Evolutionary conservation across 2,888 invertebrate species (phyloP).

Genomic region (Glaucopsyche alexis): DNA sequence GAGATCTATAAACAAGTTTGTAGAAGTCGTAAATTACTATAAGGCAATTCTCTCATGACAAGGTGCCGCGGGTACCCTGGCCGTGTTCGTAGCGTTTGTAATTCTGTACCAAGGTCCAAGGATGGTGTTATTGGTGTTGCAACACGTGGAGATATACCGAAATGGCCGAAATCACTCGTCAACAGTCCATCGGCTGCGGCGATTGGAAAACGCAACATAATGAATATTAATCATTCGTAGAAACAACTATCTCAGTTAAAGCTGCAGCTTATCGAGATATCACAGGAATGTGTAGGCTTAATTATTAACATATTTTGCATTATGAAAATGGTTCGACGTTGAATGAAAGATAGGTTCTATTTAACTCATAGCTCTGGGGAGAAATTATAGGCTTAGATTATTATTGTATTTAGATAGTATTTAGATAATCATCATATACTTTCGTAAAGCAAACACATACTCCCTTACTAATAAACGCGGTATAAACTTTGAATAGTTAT

Average conservation of each 20-base stretch:
- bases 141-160: neutral
- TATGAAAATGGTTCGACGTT: no score
- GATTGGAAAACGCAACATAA: neutral
- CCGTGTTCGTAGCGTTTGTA: neutral
- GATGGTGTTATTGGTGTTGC: neutral
- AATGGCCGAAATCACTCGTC: neutral
- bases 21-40: neutral
- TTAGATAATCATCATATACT: no score
- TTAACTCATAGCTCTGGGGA: no score
- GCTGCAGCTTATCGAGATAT: neutral
- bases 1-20: neutral
- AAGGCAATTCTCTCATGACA: neutral
- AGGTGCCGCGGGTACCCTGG: no score
- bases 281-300: neutral
- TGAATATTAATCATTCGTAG: neutral
- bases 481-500: no score
- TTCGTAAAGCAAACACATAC: no score
- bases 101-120: neutral
- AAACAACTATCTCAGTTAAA: neutral
- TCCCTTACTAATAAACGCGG: no score
- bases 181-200: neutral
- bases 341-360: no score
- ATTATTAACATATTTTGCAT: neutral
- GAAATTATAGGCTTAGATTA: no score
- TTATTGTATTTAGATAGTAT: no score